Percentiles rank a stretch among this genome's conserved stretches.
Conservation (phyloP, 2,888 invertebrate genomes). For the Hyppa rectilinea region DNA sequence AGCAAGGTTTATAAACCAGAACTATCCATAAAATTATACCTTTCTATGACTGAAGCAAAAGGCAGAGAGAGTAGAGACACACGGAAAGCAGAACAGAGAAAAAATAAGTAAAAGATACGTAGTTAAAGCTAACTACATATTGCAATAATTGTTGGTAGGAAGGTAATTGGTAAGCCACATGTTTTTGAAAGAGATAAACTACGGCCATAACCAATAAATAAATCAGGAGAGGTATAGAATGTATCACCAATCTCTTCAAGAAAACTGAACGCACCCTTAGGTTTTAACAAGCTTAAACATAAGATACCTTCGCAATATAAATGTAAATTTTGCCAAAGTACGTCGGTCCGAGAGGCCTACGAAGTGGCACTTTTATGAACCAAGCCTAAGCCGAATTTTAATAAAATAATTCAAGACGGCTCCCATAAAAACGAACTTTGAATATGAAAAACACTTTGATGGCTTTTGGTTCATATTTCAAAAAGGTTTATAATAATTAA, state of each 20-base stretch:
- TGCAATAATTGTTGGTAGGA: not conserved
- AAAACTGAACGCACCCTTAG: constrained; percentile 47
- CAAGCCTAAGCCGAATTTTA: constrained; percentile 69
- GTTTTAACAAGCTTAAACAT: constrained; percentile 69
- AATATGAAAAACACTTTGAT: constrained; percentile 67
- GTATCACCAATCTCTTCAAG: constrained; percentile 28
- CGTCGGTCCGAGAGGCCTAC: constrained; percentile 63
- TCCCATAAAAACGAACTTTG: constrained; percentile 70
- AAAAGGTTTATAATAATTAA: constrained; percentile 61
- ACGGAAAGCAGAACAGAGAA: not conserved
- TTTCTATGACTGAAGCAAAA: not conserved
- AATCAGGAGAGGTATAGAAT: not conserved
- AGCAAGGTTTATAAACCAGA: too few species aligned
- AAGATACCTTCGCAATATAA: constrained; percentile 75
- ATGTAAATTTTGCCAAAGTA: constrained; percentile 72
- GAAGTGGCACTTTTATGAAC: constrained; percentile 74
- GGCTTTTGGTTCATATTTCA: constrained; percentile 62
- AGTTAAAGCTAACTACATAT: not conserved
- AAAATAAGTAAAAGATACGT: not conserved
- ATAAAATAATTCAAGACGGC: constrained; percentile 70
- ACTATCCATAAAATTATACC: not conserved
- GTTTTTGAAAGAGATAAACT: not conserved
- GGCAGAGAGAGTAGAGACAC: not conserved
- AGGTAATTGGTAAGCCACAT: not conserved
- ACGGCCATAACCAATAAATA: not conserved